A percentile compares a stretch with the other conserved stretches of the same genome.
phyloP scores from a whole-genome alignment of 2,797 vertebrate genomes.

The Peromyscus attwateri region DNA sequence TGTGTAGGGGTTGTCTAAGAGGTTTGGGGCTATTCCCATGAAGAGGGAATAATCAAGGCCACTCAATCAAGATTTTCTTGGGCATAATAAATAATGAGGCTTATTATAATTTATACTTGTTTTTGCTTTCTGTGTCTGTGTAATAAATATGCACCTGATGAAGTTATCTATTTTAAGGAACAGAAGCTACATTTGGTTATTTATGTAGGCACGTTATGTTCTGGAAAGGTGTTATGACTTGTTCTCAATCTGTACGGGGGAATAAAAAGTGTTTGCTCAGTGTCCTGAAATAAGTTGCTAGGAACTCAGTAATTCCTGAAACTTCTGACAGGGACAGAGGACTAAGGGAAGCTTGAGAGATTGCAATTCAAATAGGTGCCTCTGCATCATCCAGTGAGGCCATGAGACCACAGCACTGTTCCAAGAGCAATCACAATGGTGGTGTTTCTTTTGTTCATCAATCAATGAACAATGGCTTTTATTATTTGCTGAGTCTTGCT shows the following conservation, averaged over 20 bases:
- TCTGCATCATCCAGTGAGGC: not conserved
- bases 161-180: constrained; percentile 28
- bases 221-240: constrained; percentile 57
- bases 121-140: constrained; percentile 34
- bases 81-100: constrained; percentile 16
- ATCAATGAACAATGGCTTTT: not conserved
- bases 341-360: not conserved
- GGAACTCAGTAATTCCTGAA: not conserved
- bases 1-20: not conserved
- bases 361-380: not conserved
- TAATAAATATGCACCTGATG: constrained; percentile 45
- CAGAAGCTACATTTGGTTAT: constrained; percentile 50
- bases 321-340: constrained; percentile 43
- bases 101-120: constrained; percentile 50
- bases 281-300: constrained; percentile 58
- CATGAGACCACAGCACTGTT: not conserved
- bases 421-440: not conserved
- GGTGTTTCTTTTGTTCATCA: not conserved
- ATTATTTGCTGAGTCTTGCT: constrained; percentile 56
- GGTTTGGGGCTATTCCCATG: not conserved
- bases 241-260: constrained; percentile 28
- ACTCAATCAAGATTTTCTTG: not conserved
- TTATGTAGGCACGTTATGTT: constrained; percentile 67
- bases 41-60: constrained; percentile 55
- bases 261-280: constrained; percentile 45